Conservation (phyloP, 2,888 invertebrate genomes). For the Drosophila mulleri region DNA sequence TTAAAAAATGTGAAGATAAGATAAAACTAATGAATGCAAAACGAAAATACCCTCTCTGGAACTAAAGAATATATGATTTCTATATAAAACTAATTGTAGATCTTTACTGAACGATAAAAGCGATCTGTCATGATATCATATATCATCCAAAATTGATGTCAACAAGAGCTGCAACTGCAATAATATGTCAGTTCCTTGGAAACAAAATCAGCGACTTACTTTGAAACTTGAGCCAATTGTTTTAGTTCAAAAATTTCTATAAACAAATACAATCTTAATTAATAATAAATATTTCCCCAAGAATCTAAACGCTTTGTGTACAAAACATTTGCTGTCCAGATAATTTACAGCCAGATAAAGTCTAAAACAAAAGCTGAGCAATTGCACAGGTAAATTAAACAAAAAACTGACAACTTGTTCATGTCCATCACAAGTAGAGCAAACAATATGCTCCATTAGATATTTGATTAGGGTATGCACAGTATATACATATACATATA, state of each 20-base stretch:
- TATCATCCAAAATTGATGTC: no score
- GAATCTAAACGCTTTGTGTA: slow-evolving; percentile 22
- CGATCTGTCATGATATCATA: no score
- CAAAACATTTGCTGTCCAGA: slow-evolving; percentile 14
- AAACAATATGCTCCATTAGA: slow-evolving; percentile 20
- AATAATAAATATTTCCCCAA: background rate
- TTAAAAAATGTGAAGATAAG: slow-evolving; percentile 2
- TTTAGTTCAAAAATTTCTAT: background rate
- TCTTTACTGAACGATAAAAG: no score
- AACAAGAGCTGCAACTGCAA: background rate
- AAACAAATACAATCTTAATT: background rate
- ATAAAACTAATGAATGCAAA: background rate
- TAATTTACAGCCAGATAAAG: slow-evolving; percentile 31
- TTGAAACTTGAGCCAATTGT: background rate
- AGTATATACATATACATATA: background rate
- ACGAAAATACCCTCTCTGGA: background rate
- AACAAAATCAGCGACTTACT: background rate
- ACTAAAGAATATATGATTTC: background rate
- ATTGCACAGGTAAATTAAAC: slow-evolving; percentile 16
- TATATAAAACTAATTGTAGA: no score
- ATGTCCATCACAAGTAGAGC: slow-evolving; percentile 14
- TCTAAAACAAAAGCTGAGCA: slow-evolving; percentile 6
- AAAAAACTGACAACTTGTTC: slow-evolving; percentile 22
- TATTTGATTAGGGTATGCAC: slow-evolving; percentile 29
- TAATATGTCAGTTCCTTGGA: background rate